A percentile compares a stretch with the other conserved stretches of the same genome.
Conservation (phyloP, 2,113 vertebrate genomes). For the Spilogale gracilis region DNA sequence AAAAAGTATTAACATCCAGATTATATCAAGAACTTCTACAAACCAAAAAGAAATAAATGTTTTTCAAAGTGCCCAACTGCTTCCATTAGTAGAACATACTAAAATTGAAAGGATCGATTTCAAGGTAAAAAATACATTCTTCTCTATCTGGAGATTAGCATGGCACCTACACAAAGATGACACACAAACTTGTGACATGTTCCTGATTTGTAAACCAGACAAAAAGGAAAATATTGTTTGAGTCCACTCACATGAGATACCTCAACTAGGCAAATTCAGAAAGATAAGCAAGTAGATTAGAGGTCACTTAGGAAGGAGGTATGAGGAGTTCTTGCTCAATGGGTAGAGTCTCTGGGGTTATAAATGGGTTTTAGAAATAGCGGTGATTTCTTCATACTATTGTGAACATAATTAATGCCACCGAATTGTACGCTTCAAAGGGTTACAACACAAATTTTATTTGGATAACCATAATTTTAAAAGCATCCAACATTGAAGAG, state of each 20-base stretch:
- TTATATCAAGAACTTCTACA: not conserved
- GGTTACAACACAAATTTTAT: constrained; percentile 9
- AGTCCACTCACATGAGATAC: not conserved
- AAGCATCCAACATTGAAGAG: not conserved
- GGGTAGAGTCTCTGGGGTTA: not conserved
- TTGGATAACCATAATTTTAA: not conserved
- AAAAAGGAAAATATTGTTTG: not conserved
- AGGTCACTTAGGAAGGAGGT: not conserved
- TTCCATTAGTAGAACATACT: not conserved
- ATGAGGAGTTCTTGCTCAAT: not conserved
- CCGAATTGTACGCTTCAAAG: not conserved
- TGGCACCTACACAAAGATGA: not conserved
- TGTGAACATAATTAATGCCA: not conserved
- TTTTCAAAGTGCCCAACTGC: not conserved
- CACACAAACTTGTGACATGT: not conserved
- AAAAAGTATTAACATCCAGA: not conserved
- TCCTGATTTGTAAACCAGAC: not conserved
- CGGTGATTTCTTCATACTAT: not conserved
- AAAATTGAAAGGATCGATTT: not conserved
- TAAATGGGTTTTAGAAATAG: not conserved
- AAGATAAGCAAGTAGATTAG: not conserved
- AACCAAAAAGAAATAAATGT: not conserved
- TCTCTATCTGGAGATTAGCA: not conserved
- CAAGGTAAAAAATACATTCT: not conserved
- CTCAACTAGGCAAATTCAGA: not conserved